Conservation (phyloP, 2,888 invertebrate genomes). For the Cantharis rufa region DNA sequence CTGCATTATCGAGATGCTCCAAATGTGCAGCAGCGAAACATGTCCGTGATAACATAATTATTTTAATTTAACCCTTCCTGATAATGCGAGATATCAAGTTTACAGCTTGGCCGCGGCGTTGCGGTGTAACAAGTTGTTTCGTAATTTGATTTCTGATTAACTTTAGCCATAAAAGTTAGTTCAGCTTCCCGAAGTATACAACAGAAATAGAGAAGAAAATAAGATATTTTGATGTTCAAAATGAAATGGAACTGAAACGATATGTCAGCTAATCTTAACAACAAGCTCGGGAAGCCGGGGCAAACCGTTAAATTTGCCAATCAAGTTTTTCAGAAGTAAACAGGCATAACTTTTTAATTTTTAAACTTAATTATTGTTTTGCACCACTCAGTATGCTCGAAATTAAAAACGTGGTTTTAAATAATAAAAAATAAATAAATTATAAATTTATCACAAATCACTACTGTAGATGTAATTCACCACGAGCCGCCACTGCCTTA, state of each 20-base stretch:
- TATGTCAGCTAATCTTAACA: neutral
- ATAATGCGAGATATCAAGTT: neutral
- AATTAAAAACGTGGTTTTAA: no score
- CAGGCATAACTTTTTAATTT: no score
- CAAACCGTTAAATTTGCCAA: neutral
- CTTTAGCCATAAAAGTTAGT: neutral
- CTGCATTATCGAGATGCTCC: neutral
- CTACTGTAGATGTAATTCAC: no score
- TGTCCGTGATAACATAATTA: neutral
- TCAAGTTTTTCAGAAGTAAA: no score
- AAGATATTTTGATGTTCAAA: neutral
- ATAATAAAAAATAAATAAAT: no score
- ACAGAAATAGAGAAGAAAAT: neutral
- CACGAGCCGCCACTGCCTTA: no score
- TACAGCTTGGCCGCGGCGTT: neutral
- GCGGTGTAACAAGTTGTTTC: neutral
- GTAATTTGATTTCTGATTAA: neutral
- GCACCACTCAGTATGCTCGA: no score
- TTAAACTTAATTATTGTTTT: no score
- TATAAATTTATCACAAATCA: no score
- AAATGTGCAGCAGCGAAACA: neutral
- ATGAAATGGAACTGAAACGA: neutral
- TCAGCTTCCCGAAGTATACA: neutral
- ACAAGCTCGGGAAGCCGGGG: neutral
- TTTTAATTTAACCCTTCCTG: neutral